These are phyloP conservation scores for Apocheima hispidaria DNA, from an alignment of 2,888 invertebrate genomes.

Conservation along the genomic window DNA sequence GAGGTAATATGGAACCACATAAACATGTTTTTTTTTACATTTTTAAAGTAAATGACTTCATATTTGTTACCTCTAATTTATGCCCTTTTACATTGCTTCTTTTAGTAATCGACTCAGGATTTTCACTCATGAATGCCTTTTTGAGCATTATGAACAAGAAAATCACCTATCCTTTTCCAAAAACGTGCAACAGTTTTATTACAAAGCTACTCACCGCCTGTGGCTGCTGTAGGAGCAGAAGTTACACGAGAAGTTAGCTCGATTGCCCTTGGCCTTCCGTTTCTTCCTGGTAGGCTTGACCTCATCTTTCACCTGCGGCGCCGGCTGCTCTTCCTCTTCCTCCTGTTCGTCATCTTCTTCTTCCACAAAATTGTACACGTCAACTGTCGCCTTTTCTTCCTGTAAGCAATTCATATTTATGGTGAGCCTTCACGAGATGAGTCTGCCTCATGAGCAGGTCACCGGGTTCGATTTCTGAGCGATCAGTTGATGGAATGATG, in stretches of 20 bases:
- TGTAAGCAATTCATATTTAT: constrained; percentile 21
- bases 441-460: too few relatives aligned
- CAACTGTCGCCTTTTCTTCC: constrained; percentile 73
- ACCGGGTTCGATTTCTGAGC: too few relatives aligned
- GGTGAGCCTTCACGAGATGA: not conserved
- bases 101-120: too few relatives aligned
- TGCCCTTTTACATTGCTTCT: too few relatives aligned
- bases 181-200: not conserved
- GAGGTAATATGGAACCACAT: too few relatives aligned
- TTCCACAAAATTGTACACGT: constrained; percentile 91
- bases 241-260: constrained; percentile 91
- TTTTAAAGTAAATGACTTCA: too few relatives aligned
- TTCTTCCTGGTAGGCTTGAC: constrained; percentile 70
- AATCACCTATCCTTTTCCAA: too few relatives aligned
- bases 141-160: too few relatives aligned
- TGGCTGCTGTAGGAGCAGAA: constrained; percentile 97
- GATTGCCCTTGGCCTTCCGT: constrained; percentile 79
- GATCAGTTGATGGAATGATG: too few relatives aligned
- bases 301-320: constrained; percentile 67
- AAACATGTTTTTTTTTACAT: too few relatives aligned
- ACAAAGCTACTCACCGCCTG: constrained; percentile 86
- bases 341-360: constrained; percentile 86
- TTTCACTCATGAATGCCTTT: too few relatives aligned
- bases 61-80: too few relatives aligned
- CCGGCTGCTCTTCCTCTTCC: constrained; percentile 58